These are phyloP conservation scores for Antheraea assamensis DNA, from an alignment of 2,888 invertebrate species.

Conservation along the genomic window DNA sequence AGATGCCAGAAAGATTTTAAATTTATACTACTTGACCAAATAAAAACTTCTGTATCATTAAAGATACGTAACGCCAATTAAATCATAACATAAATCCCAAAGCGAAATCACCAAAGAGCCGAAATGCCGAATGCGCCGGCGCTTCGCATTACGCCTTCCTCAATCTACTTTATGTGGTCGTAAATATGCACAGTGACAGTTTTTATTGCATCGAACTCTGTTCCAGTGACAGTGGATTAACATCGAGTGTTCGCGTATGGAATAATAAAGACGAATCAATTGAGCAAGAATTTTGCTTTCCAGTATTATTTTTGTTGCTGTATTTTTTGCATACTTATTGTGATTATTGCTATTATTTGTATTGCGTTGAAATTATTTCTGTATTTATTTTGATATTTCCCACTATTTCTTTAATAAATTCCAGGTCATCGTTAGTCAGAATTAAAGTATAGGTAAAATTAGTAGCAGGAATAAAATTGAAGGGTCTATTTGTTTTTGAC, in stretches of 20 bases:
- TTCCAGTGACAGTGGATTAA: slow-evolving; percentile 68
- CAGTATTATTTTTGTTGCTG: background rate
- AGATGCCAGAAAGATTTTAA: background rate
- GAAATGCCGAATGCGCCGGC: slow-evolving; percentile 42
- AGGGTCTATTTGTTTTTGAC: no score
- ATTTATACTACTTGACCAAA: background rate
- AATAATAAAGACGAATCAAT: slow-evolving; percentile 53
- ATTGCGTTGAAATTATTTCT: background rate
- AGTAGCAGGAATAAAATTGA: no score
- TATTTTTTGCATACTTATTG: background rate
- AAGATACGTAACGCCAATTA: background rate
- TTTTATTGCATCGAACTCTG: slow-evolving; percentile 70
- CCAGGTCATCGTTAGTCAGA: no score
- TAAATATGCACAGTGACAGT: slow-evolving; percentile 75
- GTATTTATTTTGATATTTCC: background rate
- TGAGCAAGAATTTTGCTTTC: background rate
- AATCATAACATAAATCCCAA: background rate
- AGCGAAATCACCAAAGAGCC: slow-evolving; percentile 17
- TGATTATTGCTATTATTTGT: background rate
- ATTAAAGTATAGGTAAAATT: no score
- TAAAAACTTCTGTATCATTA: background rate
- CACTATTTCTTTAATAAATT: no score
- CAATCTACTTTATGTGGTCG: slow-evolving; percentile 71
- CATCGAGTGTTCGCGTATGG: slow-evolving; percentile 56
- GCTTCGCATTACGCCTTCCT: slow-evolving; percentile 53